Evolutionary conservation across 2,888 invertebrate genomes (phyloP).

Genomic region (Drosophila siamana): DNA sequence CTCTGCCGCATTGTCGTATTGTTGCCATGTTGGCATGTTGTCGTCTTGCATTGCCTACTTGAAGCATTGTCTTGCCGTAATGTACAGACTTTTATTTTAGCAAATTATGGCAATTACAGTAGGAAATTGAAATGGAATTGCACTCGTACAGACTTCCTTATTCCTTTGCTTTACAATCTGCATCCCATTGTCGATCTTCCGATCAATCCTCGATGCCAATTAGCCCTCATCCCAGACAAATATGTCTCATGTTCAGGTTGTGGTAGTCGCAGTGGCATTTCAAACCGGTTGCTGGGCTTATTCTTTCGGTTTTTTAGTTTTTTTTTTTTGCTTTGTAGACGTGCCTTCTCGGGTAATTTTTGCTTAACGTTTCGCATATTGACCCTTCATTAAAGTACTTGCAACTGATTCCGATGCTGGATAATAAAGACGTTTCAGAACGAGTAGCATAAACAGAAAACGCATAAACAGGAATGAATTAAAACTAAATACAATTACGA

Average conservation of each 20-base stretch:
- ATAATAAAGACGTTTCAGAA: slow-evolving; percentile 47
- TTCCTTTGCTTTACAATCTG: slow-evolving; percentile 43
- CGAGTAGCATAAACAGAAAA: slow-evolving; percentile 14
- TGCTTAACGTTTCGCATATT: slow-evolving; percentile 64
- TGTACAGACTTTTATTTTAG: slow-evolving; percentile 65
- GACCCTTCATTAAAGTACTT: slow-evolving; percentile 72
- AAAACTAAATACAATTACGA: slow-evolving; percentile 36
- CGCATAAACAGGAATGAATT: slow-evolving; percentile 36
- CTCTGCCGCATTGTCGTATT: slow-evolving; percentile 12
- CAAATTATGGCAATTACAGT: slow-evolving; percentile 60
- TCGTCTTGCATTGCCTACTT: background rate
- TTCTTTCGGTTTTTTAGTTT: background rate
- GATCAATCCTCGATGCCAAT: slow-evolving; percentile 53
- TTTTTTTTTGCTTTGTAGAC: slow-evolving; percentile 28
- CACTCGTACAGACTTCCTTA: slow-evolving; percentile 58
- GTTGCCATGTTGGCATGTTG: slow-evolving; percentile 5
- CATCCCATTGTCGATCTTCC: slow-evolving; percentile 27
- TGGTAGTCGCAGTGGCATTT: background rate
- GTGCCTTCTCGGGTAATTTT: slow-evolving; percentile 64
- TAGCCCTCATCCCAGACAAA: slow-evolving; percentile 41
- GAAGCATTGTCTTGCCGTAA: slow-evolving; percentile 44
- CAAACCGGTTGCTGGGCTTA: slow-evolving; percentile 45
- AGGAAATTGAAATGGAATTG: slow-evolving; percentile 41
- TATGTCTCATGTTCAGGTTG: slow-evolving; percentile 3
- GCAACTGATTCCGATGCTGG: slow-evolving; percentile 63